A percentile compares a stretch with the other conserved stretches of the same genome.
phyloP scores from a whole-genome alignment of 2,113 vertebrate species.

The Illadopsis cleaveri region DNA sequence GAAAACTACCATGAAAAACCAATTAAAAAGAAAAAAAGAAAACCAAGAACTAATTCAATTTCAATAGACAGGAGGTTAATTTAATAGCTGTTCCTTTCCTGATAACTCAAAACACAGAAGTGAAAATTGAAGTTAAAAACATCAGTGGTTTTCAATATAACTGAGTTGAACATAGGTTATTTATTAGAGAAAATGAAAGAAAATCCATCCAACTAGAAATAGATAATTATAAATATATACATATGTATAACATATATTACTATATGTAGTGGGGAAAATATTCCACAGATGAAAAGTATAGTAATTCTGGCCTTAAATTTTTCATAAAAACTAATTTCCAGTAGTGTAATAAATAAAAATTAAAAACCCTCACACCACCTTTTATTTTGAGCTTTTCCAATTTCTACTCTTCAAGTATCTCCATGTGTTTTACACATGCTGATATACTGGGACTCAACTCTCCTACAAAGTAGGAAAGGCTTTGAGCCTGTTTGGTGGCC shows the following conservation, averaged over 20 bases:
- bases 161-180: neutral
- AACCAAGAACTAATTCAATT: neutral
- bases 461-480: neutral
- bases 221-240: neutral
- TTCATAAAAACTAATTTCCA: neutral
- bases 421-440: neutral
- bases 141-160: neutral
- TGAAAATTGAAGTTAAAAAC: neutral
- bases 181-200: neutral
- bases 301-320: neutral
- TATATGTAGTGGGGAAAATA: neutral
- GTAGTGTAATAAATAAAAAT: neutral
- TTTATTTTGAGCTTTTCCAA: neutral
- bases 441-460: neutral
- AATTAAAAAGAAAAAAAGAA: neutral
- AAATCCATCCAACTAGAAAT: neutral
- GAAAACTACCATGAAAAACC: neutral
- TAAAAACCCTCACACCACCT: fast-evolving
- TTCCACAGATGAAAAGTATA: neutral
- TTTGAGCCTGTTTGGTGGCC: neutral
- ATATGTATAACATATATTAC: neutral
- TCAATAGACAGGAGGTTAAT: neutral
- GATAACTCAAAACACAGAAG: neutral
- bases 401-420: neutral
- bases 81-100: neutral